Evolutionary conservation across 1,140 invertebrate genomes (phyloP).

Genomic region (Lepidostoma basale): DNA sequence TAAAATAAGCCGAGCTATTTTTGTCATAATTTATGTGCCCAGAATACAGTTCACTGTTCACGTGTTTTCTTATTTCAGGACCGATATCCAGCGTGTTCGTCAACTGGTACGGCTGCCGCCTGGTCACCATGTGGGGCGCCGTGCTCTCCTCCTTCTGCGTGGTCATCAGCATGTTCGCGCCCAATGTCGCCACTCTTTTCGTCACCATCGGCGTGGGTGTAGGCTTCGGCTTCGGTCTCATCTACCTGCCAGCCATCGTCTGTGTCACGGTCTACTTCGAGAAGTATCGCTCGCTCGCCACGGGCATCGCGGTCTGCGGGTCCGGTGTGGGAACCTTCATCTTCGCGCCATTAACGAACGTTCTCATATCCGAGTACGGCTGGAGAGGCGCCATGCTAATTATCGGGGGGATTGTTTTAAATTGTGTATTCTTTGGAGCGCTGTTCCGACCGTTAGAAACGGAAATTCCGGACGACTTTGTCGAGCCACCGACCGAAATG

Average conservation of each 20-base stretch:
- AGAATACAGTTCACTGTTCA: not conserved
- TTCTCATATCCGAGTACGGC: slow-evolving; percentile 66
- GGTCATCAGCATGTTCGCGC: slow-evolving; percentile 74
- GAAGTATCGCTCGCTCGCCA: slow-evolving; percentile 86
- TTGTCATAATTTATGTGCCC: too few relatives aligned
- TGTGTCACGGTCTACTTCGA: slow-evolving; percentile 96
- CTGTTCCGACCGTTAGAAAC: slow-evolving; percentile 76
- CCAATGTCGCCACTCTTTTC: slow-evolving; percentile 80
- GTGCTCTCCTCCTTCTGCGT: slow-evolving; percentile 79
- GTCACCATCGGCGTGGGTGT: slow-evolving; percentile 88
- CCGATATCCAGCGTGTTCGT: slow-evolving; percentile 91
- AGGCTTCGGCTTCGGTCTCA: slow-evolving; percentile 91
- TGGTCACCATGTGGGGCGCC: slow-evolving; percentile 86
- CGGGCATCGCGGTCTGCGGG: slow-evolving; percentile 90
- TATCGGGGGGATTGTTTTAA: slow-evolving; percentile 78
- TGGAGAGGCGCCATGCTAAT: slow-evolving; percentile 82
- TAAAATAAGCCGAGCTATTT: too few relatives aligned
- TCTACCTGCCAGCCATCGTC: slow-evolving; percentile 93
- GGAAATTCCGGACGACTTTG: slow-evolving; percentile 50
- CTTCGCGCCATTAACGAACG: slow-evolving; percentile 78
- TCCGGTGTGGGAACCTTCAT: slow-evolving; percentile 88
- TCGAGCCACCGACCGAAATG: slow-evolving; percentile 53
- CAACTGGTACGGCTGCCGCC: slow-evolving; percentile 90
- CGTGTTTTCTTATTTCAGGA: slow-evolving; percentile 65
- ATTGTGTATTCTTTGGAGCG: slow-evolving; percentile 83